Conservation (phyloP, 2,888 invertebrate genomes). For the Callinectes sapidus region DNA sequence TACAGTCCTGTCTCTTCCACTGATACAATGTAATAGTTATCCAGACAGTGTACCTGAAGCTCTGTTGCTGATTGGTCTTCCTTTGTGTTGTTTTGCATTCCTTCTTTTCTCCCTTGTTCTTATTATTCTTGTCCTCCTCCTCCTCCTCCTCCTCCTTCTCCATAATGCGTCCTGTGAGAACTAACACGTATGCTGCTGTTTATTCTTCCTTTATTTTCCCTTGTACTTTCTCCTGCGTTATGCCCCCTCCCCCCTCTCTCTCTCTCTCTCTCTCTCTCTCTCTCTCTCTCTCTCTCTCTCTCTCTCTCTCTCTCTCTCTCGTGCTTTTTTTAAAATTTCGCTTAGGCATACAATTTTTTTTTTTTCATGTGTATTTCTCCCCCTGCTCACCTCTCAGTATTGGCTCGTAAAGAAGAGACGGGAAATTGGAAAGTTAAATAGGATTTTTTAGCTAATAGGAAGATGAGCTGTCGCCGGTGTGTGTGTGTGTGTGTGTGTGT, state of each 20-base stretch:
- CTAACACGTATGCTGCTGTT: not conserved
- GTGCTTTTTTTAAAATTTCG: not conserved
- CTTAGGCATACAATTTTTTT: not conserved
- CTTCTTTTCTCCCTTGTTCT: not conserved
- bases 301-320: not conserved
- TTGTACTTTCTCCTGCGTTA: not conserved
- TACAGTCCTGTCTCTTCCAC: not conserved
- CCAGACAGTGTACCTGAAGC: no score
- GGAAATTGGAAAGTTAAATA: not conserved
- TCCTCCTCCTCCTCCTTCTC: not conserved
- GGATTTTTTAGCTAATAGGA: not conserved
- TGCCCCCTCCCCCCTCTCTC: not conserved
- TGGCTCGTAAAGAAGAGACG: not conserved
- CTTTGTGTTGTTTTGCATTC: not conserved
- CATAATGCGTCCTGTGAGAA: not conserved
- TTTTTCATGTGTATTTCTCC: not conserved
- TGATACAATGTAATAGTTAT: no score
- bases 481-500: conserved; percentile 44
- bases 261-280: not conserved
- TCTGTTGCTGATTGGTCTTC: no score
- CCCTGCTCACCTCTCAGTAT: not conserved
- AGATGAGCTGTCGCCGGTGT: not conserved
- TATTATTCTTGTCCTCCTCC: not conserved
- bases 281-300: no score
- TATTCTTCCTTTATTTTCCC: not conserved